phyloP scores from a whole-genome alignment of 2,888 invertebrate species.

The Andrena praecox region DNA sequence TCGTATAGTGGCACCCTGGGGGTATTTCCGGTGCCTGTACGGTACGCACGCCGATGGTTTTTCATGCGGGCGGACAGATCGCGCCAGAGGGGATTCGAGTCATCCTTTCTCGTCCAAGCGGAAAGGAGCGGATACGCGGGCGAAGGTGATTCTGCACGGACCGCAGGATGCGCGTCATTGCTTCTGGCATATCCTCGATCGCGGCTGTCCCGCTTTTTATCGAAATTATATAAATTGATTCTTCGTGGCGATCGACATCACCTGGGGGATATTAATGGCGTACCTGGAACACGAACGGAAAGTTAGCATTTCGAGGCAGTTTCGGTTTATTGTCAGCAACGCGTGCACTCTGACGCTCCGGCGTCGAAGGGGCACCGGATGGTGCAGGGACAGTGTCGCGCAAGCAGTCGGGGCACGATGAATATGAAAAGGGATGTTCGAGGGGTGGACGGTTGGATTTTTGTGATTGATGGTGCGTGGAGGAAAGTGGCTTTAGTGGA shows the following conservation, averaged over 20 bases:
- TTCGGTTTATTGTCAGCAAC: neutral
- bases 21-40: slow-evolving; percentile 67
- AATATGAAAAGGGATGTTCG: too few relatives aligned
- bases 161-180: slow-evolving; percentile 49
- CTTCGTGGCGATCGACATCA: slow-evolving; percentile 26
- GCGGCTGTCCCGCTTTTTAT: slow-evolving; percentile 2
- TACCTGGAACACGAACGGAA: neutral
- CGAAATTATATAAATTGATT: slow-evolving; percentile 36
- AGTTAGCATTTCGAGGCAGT: neutral
- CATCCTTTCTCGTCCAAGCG: slow-evolving; percentile 63
- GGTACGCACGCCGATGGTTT: slow-evolving; percentile 60
- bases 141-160: slow-evolving; percentile 29
- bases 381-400: neutral
- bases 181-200: slow-evolving; percentile 39
- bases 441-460: too few relatives aligned
- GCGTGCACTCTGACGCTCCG: slow-evolving; percentile 1
- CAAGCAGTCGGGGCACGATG: too few relatives aligned
- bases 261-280: slow-evolving; percentile 17
- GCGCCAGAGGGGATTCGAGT: slow-evolving; percentile 67
- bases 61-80: slow-evolving; percentile 66
- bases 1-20: slow-evolving; percentile 36
- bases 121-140: slow-evolving; percentile 54
- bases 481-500: too few relatives aligned
- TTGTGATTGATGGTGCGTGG: too few relatives aligned
- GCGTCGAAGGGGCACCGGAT: neutral